Evolutionary conservation across 1,140 invertebrate genomes (phyloP), one percentile per base, ranked within the genome.

Genomic region (Cataglyphis hispanica): DNA sequence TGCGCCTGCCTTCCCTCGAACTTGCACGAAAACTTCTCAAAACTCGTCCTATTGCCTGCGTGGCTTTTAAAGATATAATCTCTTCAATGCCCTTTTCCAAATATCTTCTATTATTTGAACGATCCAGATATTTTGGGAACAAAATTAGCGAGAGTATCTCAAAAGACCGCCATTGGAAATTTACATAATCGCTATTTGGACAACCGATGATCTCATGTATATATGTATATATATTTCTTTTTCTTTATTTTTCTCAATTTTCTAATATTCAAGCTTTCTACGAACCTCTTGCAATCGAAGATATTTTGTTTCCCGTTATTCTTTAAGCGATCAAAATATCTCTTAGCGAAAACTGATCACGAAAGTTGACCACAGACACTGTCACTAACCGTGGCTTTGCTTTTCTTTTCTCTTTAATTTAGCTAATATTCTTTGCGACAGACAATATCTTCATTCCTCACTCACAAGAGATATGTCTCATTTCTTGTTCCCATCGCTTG

Each of bases 11-110:
- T 72, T 53, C 40, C n/a, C 60, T 53, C 66, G 67, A 61, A 5
- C 37, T 83, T 60, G 53, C 53, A n/a, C 22, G 46, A 22, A 53
- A 31, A 50, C 4, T 50, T 3, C n/a, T 53, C 22, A 13, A 46
- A 81, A 37, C 34, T 83, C 19, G 13, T 56, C 50, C n/a, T 83
- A 74, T 72, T 83, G 78, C 66, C 58, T 72, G 19, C 78, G 50
- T 37, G 25, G 43, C 22, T 25, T 67, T 83, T 22, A 37, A 70
- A 72, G 50, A n/a, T 74, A 50, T 50, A 40, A 74, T 61, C 50
- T 56, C 34, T 69, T 61, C 13, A 19, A 1, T 43, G 46, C 27
- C 43, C 25, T 43, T 53, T 69, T 69, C 8, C 66, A 16, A 56
- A 69, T 40, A 77, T 53, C 43, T 56, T 53, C 27, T 25, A 2